Evolutionary conservation across 2,888 invertebrate species (phyloP), one percentile per base, ranked within the genome.

Genomic region (Sarcophaga subvicina): DNA sequence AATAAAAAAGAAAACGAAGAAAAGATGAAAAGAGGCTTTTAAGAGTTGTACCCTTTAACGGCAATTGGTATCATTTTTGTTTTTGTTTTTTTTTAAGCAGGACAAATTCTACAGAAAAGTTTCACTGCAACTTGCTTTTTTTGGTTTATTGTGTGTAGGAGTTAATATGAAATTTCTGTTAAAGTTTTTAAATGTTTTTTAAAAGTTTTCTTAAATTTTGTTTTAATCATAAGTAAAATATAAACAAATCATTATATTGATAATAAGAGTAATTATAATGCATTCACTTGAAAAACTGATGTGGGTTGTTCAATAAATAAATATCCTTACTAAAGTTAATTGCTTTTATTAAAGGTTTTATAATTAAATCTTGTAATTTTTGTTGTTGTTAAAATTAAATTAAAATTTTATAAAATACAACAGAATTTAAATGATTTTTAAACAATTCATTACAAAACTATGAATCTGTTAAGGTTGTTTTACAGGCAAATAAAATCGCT

Each of bases 101-200:
- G 80, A 75, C 63, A 47, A 20, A 76, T 70, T 80, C 73, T 69
- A 69, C 49, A 67, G 37, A 37, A 83, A 83, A 83, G 83, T 78
- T 37, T 22, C 17, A 72, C 22, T 47, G 47, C 20, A 47, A n/a
- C 20, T 17, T 54, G 17, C 17, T 54, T 47, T 69, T 22, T n/a
- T 22, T 1, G 69, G 20, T 20, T 67, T 22, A 22, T 66, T 64
- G 10, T 64, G 67, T 45, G 67, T 67, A 45, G 67, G 67, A 11
- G 67, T 20, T 67, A 27, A 27, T 20, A 14, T 62, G 20, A 63
- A 66, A 47, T 75, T 75, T 75, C 70, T 82, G 47, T 60, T 64
- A 70, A 54, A 54, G 8, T 37, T 22, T 27, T 27, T 49, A 75
- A 67, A 14, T 73, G n/a, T 2, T 59, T 80, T 64, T 71, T 59